phyloP scores from a whole-genome alignment of 1,140 invertebrate genomes.

The Apis florea region DNA sequence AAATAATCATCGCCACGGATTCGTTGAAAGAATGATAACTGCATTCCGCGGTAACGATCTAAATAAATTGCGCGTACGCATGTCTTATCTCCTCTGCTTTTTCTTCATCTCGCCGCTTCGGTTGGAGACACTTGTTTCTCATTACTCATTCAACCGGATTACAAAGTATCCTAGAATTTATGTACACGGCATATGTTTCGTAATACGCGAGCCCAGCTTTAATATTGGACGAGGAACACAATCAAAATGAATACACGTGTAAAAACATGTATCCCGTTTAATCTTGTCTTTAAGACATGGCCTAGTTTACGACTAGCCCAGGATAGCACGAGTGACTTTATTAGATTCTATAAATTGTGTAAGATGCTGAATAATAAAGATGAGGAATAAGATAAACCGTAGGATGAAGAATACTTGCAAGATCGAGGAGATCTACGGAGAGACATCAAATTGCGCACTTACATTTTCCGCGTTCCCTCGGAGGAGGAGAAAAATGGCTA shows the following conservation, averaged over 20 bases:
- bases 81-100: neutral
- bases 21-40: constrained; percentile 46
- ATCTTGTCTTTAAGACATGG: neutral
- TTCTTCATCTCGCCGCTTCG: neutral
- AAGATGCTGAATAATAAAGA: neutral
- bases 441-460: neutral
- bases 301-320: neutral
- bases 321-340: neutral
- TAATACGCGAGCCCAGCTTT: neutral
- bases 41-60: constrained; percentile 32
- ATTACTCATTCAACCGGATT: neutral
- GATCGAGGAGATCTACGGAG: neutral
- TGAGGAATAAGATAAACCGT: too few species aligned
- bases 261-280: neutral
- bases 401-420: neutral
- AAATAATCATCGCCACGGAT: constrained; percentile 46
- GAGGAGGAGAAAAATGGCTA: neutral
- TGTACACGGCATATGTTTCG: neutral
- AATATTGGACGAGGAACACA: neutral
- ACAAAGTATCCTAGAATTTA: neutral
- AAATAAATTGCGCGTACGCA: constrained; percentile 10
- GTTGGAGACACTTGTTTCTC: neutral
- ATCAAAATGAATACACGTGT: neutral
- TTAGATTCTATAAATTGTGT: neutral
- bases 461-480: neutral